These are phyloP conservation scores for Pachyuromys duprasi DNA, from an alignment of 2,797 vertebrate species.

Conservation along the genomic window DNA sequence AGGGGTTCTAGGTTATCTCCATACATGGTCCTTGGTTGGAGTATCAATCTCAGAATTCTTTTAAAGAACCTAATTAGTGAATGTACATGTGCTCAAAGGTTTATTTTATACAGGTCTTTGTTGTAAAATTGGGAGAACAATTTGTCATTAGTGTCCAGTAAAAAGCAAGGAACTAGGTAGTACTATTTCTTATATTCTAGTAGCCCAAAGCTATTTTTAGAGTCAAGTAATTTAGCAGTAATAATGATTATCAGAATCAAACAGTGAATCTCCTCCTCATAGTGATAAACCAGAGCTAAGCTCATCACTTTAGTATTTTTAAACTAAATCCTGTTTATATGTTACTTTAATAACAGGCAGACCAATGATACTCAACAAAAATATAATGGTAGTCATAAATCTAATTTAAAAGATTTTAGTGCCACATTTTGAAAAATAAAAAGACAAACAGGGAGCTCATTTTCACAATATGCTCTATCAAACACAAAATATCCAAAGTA, in stretches of 20 bases:
- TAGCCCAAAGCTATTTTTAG: neutral
- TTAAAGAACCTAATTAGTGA: neutral
- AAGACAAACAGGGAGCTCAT: neutral
- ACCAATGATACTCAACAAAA: neutral
- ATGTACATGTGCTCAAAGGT: neutral
- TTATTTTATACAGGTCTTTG: neutral
- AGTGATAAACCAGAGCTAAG: neutral
- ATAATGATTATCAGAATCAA: constrained; percentile 39
- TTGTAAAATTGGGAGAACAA: neutral
- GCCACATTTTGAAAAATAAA: constrained; percentile 1
- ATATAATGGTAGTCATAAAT: neutral
- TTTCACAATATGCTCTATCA: constrained; percentile 28
- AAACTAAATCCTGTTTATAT: neutral
- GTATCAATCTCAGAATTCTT: neutral
- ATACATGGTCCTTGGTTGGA: no score
- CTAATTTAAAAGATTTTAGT: constrained; percentile 29
- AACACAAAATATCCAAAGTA: constrained; percentile 7
- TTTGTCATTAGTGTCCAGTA: neutral
- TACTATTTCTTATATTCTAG: neutral
- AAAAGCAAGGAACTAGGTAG: neutral
- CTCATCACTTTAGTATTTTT: constrained; percentile 1
- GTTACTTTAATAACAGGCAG: constrained; percentile 5
- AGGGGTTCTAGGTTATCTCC: no score
- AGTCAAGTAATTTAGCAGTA: neutral
- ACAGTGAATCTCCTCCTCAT: neutral